Evolutionary conservation across 2,797 vertebrate species (phyloP).

Genomic region (Aphelocoma californica): DNA sequence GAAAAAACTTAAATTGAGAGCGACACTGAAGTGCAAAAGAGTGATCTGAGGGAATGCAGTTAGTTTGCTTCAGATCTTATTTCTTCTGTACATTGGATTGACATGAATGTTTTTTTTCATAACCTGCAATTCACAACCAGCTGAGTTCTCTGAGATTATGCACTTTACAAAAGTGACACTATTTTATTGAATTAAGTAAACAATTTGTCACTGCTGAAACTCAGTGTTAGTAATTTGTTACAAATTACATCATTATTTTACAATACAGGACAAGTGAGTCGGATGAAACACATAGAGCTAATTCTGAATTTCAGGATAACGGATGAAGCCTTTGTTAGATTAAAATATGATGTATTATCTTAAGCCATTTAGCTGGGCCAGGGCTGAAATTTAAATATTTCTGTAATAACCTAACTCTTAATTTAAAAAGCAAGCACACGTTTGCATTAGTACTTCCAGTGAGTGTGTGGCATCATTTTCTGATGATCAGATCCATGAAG

Average conservation of each 20-base stretch:
- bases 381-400: slow-evolving; percentile 22
- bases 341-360: slow-evolving; percentile 62
- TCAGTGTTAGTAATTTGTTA: slow-evolving; percentile 67
- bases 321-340: slow-evolving; percentile 29
- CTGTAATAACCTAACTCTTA: slow-evolving; percentile 6
- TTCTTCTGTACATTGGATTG: slow-evolving; percentile 45
- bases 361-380: slow-evolving; percentile 35
- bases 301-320: slow-evolving; percentile 55
- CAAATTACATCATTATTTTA: slow-evolving; percentile 61
- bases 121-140: slow-evolving; percentile 53
- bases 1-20: slow-evolving; percentile 46
- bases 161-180: slow-evolving; percentile 43
- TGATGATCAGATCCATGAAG: not conserved
- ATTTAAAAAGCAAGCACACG: not conserved
- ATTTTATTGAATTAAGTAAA: slow-evolving; percentile 75
- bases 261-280: slow-evolving; percentile 38
- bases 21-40: slow-evolving; percentile 65
- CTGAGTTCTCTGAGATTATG: slow-evolving; percentile 54
- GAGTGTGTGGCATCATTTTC: not conserved
- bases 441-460: slow-evolving; percentile 18
- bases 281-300: slow-evolving; percentile 33
- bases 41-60: slow-evolving; percentile 63
- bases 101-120: slow-evolving; percentile 60
- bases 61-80: slow-evolving; percentile 58
- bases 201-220: slow-evolving; percentile 64